Base-by-base conservation (phyloP, 1,140 invertebrate genomes). In the Callitettix versicolor region DNA sequence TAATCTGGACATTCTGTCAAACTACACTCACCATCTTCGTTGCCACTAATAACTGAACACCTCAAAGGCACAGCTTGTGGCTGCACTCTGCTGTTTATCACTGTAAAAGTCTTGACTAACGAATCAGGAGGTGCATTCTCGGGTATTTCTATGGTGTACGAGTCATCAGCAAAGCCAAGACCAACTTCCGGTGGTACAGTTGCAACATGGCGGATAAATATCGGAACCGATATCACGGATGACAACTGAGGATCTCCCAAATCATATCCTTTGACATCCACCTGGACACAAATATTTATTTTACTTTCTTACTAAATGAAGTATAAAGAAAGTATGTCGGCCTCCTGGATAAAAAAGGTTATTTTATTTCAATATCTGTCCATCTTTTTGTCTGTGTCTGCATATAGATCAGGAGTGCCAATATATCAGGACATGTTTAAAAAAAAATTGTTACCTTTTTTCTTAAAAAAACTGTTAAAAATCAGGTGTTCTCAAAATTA, bases 181-280 rank as follows among this genome's bases (percentile, higher is more conserved):
- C 85, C 85, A 3, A 87, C 78, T 60, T 85, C 80, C 67, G 81
- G 71, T 43, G 80, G 72, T 18, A 76, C 68, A 6, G 74, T 78
- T 2, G 78, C 78, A 3, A 91, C 82, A 63, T 92, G 88, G 50
- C 87, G 81, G 6, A 95, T 85, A 61, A 81, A 89, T 1, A 95
- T 78, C 1, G 83, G 85, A 0, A 93, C 76, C 1, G 84, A 87
- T 1, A 82, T 81, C 2, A 87, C 81, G 0, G 85, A 86, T 5
- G 82, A 86, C 50, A 93, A 72, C 60, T 85, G 81, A 0, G 91
- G 91, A 33, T 90, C 86, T 0, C 87, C 88, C 58, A 89, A 76
- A 67, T 96, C 91, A 65, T 88, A 90, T 0, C 87, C 91, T 56
- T 83, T 79, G 0, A 96, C 81, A 65, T 90, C 85, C 42, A 94